These are phyloP conservation scores for Misgurnus anguillicaudatus DNA, from an alignment of 2,113 vertebrate genomes.

Conservation along the genomic window DNA sequence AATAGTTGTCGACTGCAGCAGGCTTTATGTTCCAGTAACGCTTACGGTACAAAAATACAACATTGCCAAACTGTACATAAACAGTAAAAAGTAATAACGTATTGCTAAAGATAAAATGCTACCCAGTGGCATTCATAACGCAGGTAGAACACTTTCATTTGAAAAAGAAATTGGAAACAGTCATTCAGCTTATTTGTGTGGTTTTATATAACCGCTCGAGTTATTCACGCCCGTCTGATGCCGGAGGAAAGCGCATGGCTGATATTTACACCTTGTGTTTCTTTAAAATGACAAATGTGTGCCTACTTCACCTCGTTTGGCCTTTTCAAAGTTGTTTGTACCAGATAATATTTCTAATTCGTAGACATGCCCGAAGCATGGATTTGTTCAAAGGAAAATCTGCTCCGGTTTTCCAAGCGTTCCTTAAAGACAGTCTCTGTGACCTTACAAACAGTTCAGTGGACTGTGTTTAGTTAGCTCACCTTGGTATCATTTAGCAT, in stretches of 20 bases:
- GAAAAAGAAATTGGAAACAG: constrained; percentile 65
- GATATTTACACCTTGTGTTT: constrained; percentile 54
- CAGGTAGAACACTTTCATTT: constrained; percentile 71
- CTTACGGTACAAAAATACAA: constrained; percentile 68
- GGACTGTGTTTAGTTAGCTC: neutral
- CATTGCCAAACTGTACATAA: constrained; percentile 57
- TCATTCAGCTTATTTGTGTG: constrained; percentile 63
- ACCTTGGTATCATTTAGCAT: neutral
- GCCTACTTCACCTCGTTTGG: constrained; percentile 64
- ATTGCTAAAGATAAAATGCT: constrained; percentile 74
- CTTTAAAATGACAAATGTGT: constrained; percentile 52
- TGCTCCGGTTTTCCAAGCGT: neutral
- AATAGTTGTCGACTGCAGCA: constrained; percentile 58
- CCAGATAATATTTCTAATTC: neutral
- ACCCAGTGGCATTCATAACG: constrained; percentile 71
- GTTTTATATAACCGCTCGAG: constrained; percentile 62
- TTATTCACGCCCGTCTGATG: constrained; percentile 62
- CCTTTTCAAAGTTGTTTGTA: constrained; percentile 50
- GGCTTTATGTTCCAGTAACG: constrained; percentile 54
- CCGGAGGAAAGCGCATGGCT: constrained; percentile 51
- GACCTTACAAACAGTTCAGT: neutral
- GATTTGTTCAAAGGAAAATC: neutral
- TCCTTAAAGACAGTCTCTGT: neutral
- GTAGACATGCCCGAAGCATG: neutral
- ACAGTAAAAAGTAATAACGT: constrained; percentile 70